Conservation (phyloP, 2,888 invertebrate species). For the Arrhopalites spinosus region DNA sequence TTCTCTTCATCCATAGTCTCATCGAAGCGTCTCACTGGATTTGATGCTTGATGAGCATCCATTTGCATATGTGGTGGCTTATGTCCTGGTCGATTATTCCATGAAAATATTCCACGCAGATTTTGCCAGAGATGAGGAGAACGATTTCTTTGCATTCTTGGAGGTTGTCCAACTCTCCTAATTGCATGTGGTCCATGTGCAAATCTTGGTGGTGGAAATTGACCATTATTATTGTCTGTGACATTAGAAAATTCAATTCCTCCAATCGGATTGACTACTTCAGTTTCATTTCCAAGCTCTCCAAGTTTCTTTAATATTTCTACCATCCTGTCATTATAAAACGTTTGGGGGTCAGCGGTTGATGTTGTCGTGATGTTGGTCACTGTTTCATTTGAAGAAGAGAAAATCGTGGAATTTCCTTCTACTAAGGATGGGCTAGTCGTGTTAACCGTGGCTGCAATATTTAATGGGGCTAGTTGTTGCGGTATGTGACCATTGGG, state of each 20-base stretch:
- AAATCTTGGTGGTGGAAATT: background rate
- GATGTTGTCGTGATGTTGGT: background rate
- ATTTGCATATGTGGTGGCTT: background rate
- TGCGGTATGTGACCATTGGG: background rate
- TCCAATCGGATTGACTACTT: background rate
- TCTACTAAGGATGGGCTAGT: no score
- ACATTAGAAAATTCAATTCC: background rate
- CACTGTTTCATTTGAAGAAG: no score
- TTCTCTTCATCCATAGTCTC: background rate
- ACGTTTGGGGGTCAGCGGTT: background rate
- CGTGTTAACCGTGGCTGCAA: no score
- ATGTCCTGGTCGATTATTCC: background rate
- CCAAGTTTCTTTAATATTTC: constrained; percentile 19
- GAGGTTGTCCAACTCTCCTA: background rate
- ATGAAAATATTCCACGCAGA: constrained; percentile 18
- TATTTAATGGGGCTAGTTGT: background rate
- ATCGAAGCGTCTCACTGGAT: background rate
- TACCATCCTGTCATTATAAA: constrained; percentile 26
- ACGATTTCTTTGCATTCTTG: background rate
- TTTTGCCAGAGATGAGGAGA: background rate
- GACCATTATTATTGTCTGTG: background rate
- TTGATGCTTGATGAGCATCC: background rate
- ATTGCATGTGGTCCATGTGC: background rate
- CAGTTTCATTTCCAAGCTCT: background rate
- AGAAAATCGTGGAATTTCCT: background rate